Conservation (phyloP, 2,113 vertebrate species). For the Mola mola region DNA sequence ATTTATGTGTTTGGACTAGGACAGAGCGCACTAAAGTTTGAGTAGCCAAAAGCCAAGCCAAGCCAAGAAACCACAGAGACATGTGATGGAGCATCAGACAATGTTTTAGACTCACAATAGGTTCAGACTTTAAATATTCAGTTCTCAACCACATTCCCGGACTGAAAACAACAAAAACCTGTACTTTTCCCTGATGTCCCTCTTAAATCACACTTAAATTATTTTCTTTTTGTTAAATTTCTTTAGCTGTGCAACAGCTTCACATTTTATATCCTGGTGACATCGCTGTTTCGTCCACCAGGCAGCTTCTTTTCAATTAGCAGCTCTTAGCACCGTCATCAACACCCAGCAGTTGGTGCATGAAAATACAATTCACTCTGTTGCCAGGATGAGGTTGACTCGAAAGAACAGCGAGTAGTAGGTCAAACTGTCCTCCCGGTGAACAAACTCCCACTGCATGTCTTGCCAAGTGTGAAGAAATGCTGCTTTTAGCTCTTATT, state of each 20-base stretch:
- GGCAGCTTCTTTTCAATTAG: slow-evolving; percentile 67
- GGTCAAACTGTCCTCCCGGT: background rate
- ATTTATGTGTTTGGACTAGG: too few species aligned
- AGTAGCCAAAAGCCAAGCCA: too few species aligned
- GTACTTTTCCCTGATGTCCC: slow-evolving; percentile 4
- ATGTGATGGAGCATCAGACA: too few species aligned
- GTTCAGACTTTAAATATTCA: too few species aligned
- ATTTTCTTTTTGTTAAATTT: slow-evolving; percentile 12
- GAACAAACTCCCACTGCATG: background rate
- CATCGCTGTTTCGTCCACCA: slow-evolving; percentile 17
- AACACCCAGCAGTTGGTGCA: slow-evolving; percentile 37
- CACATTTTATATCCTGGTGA: slow-evolving; percentile 13
- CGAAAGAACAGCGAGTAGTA: background rate
- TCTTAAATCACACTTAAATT: background rate
- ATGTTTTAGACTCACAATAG: too few species aligned
- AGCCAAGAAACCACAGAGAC: too few species aligned
- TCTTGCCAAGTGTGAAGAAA: background rate
- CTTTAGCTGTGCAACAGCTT: slow-evolving; percentile 17
- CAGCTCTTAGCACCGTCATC: slow-evolving; percentile 43
- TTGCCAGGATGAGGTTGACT: slow-evolving; percentile 1
- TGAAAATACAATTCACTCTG: slow-evolving; percentile 19
- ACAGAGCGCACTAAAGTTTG: too few species aligned
- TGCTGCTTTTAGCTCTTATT: background rate
- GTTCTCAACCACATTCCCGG: too few species aligned
- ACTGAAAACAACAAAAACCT: slow-evolving; percentile 34